A percentile compares a stretch with the other conserved stretches of the same genome.
Evolutionary conservation across 2,113 vertebrate genomes (phyloP).

Genomic region (Gobius niger): DNA sequence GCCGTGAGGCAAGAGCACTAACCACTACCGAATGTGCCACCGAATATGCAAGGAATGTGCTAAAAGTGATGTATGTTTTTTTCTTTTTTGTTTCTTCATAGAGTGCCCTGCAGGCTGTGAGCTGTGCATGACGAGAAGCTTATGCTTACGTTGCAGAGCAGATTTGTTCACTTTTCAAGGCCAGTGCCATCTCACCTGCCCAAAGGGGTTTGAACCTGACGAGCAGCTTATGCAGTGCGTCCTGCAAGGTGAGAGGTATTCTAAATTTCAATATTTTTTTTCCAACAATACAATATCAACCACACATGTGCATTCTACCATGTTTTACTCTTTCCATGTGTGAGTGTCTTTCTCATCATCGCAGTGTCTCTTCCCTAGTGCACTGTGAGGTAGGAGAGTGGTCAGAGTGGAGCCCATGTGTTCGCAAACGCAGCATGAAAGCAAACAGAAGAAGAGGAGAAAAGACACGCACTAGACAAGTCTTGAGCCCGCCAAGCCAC

Average conservation of each 20-base stretch:
- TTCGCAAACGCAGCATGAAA: constrained; percentile 73
- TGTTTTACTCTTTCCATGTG: not conserved
- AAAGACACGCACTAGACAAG: constrained; percentile 80
- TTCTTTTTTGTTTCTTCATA: constrained; percentile 53
- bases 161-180: constrained; percentile 83
- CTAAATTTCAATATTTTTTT: constrained; percentile 1
- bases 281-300: not conserved
- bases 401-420: constrained; percentile 83
- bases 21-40: too few species aligned
- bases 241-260: constrained; percentile 74
- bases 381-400: constrained; percentile 86
- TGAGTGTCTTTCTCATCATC: constrained; percentile 29
- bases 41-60: too few species aligned
- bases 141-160: constrained; percentile 86
- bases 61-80: not conserved
- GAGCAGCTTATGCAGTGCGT: constrained; percentile 85
- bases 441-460: constrained; percentile 83
- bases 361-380: constrained; percentile 69
- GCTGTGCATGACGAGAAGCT: constrained; percentile 84
- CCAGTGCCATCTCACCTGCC: constrained; percentile 87
- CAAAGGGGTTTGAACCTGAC: constrained; percentile 81
- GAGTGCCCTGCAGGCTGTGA: constrained; percentile 90
- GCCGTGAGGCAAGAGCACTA: too few species aligned
- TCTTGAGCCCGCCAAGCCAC: constrained; percentile 74
- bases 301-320: not conserved